phyloP scores from a whole-genome alignment of 2,888 invertebrate genomes.

The Limnephilus lunatus region DNA sequence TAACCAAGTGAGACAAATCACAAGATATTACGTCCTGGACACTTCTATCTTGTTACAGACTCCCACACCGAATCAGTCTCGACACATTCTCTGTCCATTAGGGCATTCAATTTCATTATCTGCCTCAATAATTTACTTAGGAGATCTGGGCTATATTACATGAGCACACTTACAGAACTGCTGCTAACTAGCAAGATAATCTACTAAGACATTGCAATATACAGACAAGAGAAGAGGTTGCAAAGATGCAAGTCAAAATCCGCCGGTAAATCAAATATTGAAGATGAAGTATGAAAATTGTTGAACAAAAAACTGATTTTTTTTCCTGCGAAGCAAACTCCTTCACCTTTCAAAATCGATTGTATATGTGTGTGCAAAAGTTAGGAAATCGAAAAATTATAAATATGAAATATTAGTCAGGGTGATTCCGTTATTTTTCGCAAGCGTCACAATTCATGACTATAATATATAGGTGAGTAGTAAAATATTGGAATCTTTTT shows the following conservation, averaged over 20 bases:
- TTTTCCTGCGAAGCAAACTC: too few species aligned
- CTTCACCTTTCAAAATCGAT: too few species aligned
- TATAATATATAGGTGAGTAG: background rate
- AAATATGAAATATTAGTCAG: too few species aligned
- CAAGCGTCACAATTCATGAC: background rate
- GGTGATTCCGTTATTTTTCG: too few species aligned
- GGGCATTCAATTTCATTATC: conserved; percentile 64
- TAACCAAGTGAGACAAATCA: background rate
- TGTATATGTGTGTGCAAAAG: too few species aligned
- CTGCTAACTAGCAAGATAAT: background rate
- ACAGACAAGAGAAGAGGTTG: background rate
- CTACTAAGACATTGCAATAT: background rate
- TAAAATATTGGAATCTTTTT: background rate
- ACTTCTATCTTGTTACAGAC: conserved; percentile 30
- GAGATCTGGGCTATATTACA: conserved; percentile 39
- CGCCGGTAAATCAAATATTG: background rate
- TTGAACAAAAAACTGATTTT: too few species aligned
- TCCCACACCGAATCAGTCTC: conserved; percentile 50
- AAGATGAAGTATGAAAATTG: too few species aligned
- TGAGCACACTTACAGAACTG: background rate
- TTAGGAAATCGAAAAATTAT: too few species aligned
- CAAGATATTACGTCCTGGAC: background rate
- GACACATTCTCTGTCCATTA: conserved; percentile 55
- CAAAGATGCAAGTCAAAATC: background rate
- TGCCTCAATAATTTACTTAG: conserved; percentile 61